phyloP scores from a whole-genome alignment of 2,797 vertebrate species.

The Manis javanica region DNA sequence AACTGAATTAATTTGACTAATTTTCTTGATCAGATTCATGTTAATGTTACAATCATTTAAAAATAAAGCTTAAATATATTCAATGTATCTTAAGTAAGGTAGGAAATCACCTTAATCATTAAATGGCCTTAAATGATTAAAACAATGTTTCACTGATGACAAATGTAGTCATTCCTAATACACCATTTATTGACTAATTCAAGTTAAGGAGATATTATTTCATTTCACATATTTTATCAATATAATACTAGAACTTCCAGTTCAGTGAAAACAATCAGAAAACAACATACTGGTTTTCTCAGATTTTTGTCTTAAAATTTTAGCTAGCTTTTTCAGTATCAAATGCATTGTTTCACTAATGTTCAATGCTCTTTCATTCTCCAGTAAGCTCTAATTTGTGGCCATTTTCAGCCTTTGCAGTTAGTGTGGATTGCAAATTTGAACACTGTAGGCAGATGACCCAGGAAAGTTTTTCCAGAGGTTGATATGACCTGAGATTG shows the following conservation, averaged over 20 bases:
- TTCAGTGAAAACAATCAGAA: constrained; percentile 11
- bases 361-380: background rate
- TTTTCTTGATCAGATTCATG: background rate
- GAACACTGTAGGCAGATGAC: background rate
- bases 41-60: background rate
- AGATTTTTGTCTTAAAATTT: background rate
- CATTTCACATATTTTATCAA: background rate
- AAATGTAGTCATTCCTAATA: background rate
- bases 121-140: background rate
- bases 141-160: constrained; percentile 9
- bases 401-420: background rate
- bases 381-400: background rate
- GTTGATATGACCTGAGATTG: background rate
- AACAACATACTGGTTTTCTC: background rate
- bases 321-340: background rate
- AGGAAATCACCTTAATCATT: background rate
- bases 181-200: background rate
- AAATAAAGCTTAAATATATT: background rate
- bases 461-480: background rate
- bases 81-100: background rate
- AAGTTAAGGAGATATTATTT: background rate
- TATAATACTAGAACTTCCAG: background rate
- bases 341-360: background rate
- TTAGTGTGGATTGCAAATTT: constrained; percentile 12
- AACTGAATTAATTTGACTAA: background rate